These are phyloP conservation scores for Tubiluchus corallicola DNA, from an alignment of 2,888 invertebrate species.

Conservation along the genomic window DNA sequence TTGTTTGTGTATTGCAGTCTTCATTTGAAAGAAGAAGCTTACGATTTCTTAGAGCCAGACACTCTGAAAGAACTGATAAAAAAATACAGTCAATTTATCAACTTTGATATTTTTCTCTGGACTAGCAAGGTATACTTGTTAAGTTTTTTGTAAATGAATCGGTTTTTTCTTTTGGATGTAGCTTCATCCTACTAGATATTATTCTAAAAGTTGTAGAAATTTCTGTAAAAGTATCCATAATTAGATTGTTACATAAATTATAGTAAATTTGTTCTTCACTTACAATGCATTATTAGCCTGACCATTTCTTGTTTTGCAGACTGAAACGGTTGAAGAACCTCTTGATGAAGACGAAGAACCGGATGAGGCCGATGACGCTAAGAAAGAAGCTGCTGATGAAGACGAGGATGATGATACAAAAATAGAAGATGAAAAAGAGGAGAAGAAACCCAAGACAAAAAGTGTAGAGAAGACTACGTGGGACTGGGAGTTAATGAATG, in stretches of 20 bases:
- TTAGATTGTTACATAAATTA: no score
- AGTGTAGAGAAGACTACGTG: conserved; percentile 82
- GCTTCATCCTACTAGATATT: no score
- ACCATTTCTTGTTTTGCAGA: conserved; percentile 30
- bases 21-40: conserved; percentile 87
- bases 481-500: conserved; percentile 94
- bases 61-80: conserved; percentile 74
- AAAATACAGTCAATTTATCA: conserved; percentile 99
- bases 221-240: no score
- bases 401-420: conserved; percentile 41
- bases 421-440: conserved; percentile 37
- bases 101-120: conserved; percentile 95
- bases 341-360: conserved; percentile 36
- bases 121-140: conserved; percentile 39
- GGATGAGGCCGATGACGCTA: conserved; percentile 25
- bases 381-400: conserved; percentile 43
- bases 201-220: no score
- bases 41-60: conserved; percentile 80
- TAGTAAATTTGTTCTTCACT: no score
- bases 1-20: conserved; percentile 39
- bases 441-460: conserved; percentile 56
- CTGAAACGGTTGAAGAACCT: conserved; percentile 53
- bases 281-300: no score
- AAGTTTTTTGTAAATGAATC: conserved; percentile 4
- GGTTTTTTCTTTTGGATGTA: conserved; percentile 8